Conservation (phyloP, 92 coral and sea anemone species). For the Umimayanthus chanpuru region DNA sequence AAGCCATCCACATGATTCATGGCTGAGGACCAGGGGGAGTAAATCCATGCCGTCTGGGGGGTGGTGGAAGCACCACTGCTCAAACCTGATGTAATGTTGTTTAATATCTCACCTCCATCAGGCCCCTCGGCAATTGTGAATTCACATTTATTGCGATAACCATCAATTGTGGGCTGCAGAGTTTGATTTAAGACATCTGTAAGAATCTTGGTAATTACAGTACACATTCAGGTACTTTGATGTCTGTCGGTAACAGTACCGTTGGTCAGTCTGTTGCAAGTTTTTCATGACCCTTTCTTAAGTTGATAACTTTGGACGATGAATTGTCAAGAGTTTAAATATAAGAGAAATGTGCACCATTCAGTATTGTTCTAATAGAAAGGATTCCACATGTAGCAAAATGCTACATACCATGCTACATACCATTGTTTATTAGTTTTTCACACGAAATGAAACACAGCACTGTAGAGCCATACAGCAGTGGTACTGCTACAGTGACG, state of each 20-base stretch:
- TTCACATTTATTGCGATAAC: conserved; percentile 99
- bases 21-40: conserved; percentile 33
- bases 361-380: too few species aligned
- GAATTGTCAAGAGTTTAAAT: too few species aligned
- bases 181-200: conserved; percentile 34
- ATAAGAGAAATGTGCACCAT: too few species aligned
- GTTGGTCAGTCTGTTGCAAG: not conserved
- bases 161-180: conserved; percentile 89
- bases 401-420: too few species aligned
- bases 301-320: not conserved
- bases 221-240: not conserved
- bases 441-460: too few species aligned
- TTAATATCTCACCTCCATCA: conserved; percentile 81
- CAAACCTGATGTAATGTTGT: conserved; percentile 47
- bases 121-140: conserved; percentile 95
- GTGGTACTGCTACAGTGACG: too few species aligned
- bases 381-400: too few species aligned
- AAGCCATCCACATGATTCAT: conserved; percentile 31
- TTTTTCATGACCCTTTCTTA: not conserved
- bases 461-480: too few species aligned
- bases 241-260: not conserved
- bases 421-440: too few species aligned
- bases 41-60: conserved; percentile 39
- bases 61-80: conserved; percentile 51
- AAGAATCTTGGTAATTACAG: not conserved